phyloP scores from a whole-genome alignment of 2,113 vertebrate species.

The Petaurus breviceps region DNA sequence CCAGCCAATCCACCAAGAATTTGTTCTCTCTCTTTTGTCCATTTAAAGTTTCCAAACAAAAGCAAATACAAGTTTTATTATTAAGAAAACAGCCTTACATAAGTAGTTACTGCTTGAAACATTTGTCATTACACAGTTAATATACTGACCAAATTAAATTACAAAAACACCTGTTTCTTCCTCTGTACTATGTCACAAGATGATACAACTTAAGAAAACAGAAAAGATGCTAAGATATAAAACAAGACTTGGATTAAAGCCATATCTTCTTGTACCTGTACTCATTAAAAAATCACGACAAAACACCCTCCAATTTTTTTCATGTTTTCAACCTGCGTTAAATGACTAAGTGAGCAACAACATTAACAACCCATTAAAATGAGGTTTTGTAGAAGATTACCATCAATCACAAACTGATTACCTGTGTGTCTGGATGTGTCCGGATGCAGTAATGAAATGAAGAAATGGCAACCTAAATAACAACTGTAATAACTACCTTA shows the following conservation, averaged over 20 bases:
- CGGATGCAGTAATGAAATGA: neutral
- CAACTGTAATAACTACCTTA: neutral
- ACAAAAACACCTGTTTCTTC: neutral
- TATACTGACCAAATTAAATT: neutral
- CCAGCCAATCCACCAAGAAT: neutral
- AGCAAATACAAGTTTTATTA: neutral
- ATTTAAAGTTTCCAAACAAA: neutral
- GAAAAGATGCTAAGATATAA: neutral
- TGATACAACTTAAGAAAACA: neutral
- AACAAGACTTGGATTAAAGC: neutral
- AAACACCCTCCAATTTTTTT: neutral
- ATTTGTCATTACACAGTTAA: neutral
- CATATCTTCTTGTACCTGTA: neutral
- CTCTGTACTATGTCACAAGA: neutral
- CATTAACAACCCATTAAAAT: neutral
- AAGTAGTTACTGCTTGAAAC: neutral
- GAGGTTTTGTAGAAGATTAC: neutral
- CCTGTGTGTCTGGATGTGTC: neutral
- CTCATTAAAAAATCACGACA: neutral
- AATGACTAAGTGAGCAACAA: neutral
- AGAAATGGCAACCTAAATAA: neutral
- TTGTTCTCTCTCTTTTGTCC: neutral
- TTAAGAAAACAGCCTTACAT: neutral
- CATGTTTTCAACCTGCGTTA: neutral
- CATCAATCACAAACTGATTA: neutral